phyloP scores from a whole-genome alignment of 2,797 vertebrate genomes.

The Lycodopsis pacificus region DNA sequence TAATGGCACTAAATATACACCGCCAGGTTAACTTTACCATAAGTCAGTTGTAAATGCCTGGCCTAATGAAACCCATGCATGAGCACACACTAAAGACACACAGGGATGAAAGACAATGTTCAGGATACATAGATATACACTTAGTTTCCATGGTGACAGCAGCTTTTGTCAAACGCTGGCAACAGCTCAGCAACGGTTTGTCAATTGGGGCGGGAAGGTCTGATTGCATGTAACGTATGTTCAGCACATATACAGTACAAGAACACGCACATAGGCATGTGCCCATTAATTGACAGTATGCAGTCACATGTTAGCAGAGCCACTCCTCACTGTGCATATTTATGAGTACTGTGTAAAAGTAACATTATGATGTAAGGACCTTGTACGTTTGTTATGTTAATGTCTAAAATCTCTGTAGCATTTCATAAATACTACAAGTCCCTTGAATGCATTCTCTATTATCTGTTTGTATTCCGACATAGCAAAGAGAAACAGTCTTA shows the following conservation, averaged over 20 bases:
- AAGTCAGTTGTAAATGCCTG: slow-evolving; percentile 20
- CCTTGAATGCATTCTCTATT: slow-evolving; percentile 13
- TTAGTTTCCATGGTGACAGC: slow-evolving; percentile 82
- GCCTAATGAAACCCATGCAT: slow-evolving; percentile 51
- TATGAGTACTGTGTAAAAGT: slow-evolving; percentile 40
- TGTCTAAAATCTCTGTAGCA: slow-evolving; percentile 37
- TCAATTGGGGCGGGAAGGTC: slow-evolving; percentile 65
- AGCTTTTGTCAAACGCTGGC: slow-evolving; percentile 59
- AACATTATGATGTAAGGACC: slow-evolving; percentile 37
- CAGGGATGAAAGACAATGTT: slow-evolving; percentile 67
- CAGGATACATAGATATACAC: slow-evolving; percentile 61
- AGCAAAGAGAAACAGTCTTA: not conserved
- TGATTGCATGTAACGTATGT: slow-evolving; percentile 61
- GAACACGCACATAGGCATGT: slow-evolving; percentile 29
- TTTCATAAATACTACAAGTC: slow-evolving; percentile 26
- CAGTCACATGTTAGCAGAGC: slow-evolving; percentile 45
- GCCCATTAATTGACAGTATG: slow-evolving; percentile 33
- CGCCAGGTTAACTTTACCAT: slow-evolving; percentile 15
- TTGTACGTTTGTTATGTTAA: slow-evolving; percentile 38
- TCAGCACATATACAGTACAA: slow-evolving; percentile 26
- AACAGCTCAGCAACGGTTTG: slow-evolving; percentile 57
- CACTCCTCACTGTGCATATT: slow-evolving; percentile 52
- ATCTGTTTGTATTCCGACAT: slow-evolving; percentile 35
- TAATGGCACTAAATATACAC: slow-evolving; percentile 36
- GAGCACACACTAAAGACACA: slow-evolving; percentile 44